Evolutionary conservation across 2,113 vertebrate species (phyloP), one percentile per base, ranked within the genome.

Genomic region (Etheostoma spectabile): DNA sequence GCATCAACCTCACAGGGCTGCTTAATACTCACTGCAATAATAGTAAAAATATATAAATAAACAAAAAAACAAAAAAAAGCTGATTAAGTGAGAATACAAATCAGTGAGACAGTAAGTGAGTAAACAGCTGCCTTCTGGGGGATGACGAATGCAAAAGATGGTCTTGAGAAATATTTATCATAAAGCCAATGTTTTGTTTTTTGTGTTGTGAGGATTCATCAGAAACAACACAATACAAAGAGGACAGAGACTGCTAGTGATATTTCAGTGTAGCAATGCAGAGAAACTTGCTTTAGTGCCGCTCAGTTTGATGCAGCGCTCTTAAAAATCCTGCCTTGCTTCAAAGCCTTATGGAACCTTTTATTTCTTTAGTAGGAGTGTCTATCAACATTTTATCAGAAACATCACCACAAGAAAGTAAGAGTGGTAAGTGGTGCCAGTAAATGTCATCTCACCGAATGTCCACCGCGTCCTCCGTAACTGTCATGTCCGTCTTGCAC

Each of bases 401-500:
- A 71, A 57, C 6, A 2, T 64, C 21, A 4, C 2, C 2, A 3
- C 55, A 11, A 21, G 27, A 64, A 63, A 80, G 60, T 5, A 24
- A 74, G 18, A 49, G 2, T 67, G 53, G 53, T 30, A 33, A 66
- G 30, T 33, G 45, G 21, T 33, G 4, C 5, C n/a, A 21, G 16
- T 57, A 57, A 75, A 19, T 30, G 42, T 66, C 4, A 30, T 56
- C 46, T 92, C 80, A 99, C 98, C 98, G 96, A 90, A 99, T 97
- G 71, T 99, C 98, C 86, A 99, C 98, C 0, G 98, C 97, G 0
- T 99, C 98, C 87, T 99, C 98, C 98, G 99, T 99, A 89, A 99
- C 98, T 0, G 98, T 99, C 97, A 99, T 99, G 92, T 99, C 98
- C 0, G 98, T 99, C 94, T 99, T 99, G 88, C 98, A 99, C 92